These are phyloP conservation scores for Pocillopora damicornis DNA, from an alignment of 64 coral and sea anemone species.

Conservation along the genomic window DNA sequence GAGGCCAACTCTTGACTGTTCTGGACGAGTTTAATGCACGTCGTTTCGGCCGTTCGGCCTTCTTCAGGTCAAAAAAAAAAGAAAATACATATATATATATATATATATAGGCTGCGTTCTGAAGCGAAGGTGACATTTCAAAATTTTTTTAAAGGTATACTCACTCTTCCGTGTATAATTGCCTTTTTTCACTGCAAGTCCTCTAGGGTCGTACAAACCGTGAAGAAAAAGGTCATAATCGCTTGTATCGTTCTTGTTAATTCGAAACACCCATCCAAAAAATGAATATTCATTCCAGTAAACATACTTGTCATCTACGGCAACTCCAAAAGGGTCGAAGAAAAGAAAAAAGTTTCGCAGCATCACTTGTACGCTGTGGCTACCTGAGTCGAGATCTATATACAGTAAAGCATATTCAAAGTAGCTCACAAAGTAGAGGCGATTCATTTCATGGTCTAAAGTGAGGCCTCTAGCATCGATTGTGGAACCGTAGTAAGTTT, in stretches of 20 bases:
- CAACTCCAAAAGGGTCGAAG: neutral
- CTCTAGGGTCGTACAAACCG: neutral
- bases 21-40: no score
- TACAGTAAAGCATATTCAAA: neutral
- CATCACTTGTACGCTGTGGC: neutral
- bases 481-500: neutral
- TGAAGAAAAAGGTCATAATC: neutral
- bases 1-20: no score
- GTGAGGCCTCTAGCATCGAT: constrained; percentile 9
- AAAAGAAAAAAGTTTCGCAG: neutral
- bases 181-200: constrained; percentile 19
- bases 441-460: constrained; percentile 8
- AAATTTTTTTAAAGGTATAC: neutral
- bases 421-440: constrained; percentile 39
- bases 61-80: no score
- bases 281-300: neutral
- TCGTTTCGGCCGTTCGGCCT: no score
- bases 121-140: no score
- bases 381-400: neutral
- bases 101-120: no score
- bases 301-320: constrained; percentile 9
- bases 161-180: neutral
- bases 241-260: neutral
- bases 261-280: neutral
- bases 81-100: no score